Evolutionary conservation across 2,113 vertebrate genomes (phyloP).

Genomic region (Speoplatyrhinus poulsoni): DNA sequence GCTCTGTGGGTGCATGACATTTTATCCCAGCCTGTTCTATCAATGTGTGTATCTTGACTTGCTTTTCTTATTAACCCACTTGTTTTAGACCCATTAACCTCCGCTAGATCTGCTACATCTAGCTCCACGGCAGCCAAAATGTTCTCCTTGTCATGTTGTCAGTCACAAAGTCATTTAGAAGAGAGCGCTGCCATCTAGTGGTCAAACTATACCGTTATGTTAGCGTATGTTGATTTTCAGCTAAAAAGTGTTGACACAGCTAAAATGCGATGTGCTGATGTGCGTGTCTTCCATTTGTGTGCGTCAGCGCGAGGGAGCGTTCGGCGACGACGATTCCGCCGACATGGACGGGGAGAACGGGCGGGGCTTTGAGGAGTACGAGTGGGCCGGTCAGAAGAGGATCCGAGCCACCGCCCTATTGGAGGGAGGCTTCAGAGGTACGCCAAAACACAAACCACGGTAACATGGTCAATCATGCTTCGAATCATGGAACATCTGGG

Average conservation of each 20-base stretch:
- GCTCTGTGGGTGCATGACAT: background rate
- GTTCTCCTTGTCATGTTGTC: background rate
- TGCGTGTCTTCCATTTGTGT: slow-evolving; percentile 42
- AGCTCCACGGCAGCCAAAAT: background rate
- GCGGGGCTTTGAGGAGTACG: slow-evolving; percentile 96
- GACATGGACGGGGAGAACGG: slow-evolving; percentile 94
- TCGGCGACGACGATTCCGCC: slow-evolving; percentile 91
- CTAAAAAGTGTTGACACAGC: too few relatives aligned
- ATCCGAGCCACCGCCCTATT: slow-evolving; percentile 94
- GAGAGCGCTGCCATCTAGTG: too few relatives aligned
- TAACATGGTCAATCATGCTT: background rate
- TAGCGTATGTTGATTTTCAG: too few relatives aligned
- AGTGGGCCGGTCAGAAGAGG: slow-evolving; percentile 98
- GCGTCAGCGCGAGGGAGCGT: slow-evolving; percentile 90
- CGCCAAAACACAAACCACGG: background rate
- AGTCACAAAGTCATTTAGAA: background rate
- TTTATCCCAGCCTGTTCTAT: background rate
- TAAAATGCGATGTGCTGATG: background rate
- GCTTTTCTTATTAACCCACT: slow-evolving; percentile 11
- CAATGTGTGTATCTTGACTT: slow-evolving; percentile 13
- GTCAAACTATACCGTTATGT: too few relatives aligned
- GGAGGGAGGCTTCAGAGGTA: slow-evolving; percentile 98
- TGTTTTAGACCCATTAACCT: slow-evolving; percentile 34
- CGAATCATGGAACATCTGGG: too few relatives aligned
- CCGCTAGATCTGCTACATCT: background rate